These are phyloP conservation scores for Yponomeuta malinellus DNA, from an alignment of 2,888 invertebrate species.

Conservation along the genomic window DNA sequence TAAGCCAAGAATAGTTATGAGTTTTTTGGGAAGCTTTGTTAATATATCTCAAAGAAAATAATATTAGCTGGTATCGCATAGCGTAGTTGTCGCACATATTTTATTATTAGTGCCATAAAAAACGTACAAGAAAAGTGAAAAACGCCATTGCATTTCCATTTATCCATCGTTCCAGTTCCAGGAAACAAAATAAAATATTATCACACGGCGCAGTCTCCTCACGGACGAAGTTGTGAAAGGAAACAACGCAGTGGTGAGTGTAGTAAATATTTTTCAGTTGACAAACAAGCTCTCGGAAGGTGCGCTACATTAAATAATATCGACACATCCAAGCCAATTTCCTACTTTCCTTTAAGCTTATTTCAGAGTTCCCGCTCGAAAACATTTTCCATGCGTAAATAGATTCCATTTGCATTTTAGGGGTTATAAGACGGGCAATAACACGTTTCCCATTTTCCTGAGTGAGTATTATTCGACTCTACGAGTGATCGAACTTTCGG, in stretches of 20 bases:
- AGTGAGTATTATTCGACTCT: slow-evolving; percentile 29
- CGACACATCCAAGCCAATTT: slow-evolving; percentile 67
- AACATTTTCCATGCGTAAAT: slow-evolving; percentile 58
- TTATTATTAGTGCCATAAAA: too few relatives aligned
- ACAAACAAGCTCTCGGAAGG: slow-evolving; percentile 51
- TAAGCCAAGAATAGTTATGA: too few relatives aligned
- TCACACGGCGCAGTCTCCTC: not conserved
- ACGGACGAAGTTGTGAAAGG: not conserved
- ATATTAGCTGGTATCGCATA: too few relatives aligned
- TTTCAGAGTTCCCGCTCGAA: slow-evolving; percentile 57
- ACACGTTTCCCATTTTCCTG: slow-evolving; percentile 38
- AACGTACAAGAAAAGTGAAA: too few relatives aligned
- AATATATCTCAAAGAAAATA: too few relatives aligned
- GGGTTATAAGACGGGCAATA: slow-evolving; percentile 50
- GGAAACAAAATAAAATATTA: too few relatives aligned
- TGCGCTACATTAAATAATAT: slow-evolving; percentile 67
- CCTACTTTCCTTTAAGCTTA: slow-evolving; percentile 63
- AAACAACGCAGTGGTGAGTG: slow-evolving; percentile 31
- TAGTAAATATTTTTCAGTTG: slow-evolving; percentile 64
- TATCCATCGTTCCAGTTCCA: too few relatives aligned
- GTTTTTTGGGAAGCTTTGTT: too few relatives aligned
- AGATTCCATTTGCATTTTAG: slow-evolving; percentile 61
- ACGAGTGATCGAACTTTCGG: slow-evolving; percentile 13
- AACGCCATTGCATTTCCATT: too few relatives aligned
- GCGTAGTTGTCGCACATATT: too few relatives aligned